Evolutionary conservation across 1,140 invertebrate species (phyloP).

Genomic region (Chironomus striatipennis): DNA sequence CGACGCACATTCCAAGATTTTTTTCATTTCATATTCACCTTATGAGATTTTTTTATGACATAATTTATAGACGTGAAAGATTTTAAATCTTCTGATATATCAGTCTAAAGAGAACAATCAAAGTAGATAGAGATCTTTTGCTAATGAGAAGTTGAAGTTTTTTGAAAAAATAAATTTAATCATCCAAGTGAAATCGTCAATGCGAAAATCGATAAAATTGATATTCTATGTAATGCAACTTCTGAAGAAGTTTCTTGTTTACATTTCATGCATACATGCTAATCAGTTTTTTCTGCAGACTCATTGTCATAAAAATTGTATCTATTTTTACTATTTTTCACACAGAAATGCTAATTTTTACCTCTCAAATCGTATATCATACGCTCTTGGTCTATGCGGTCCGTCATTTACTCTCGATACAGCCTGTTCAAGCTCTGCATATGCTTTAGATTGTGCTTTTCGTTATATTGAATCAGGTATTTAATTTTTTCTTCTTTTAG

Average conservation of each 20-base stretch:
- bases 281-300: conserved; percentile 61
- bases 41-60: too few species aligned
- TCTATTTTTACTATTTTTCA: neutral
- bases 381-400: conserved; percentile 57
- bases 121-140: too few species aligned
- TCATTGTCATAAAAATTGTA: conserved; percentile 26
- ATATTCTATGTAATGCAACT: neutral
- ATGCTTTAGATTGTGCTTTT: conserved; percentile 76
- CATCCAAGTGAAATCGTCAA: too few species aligned
- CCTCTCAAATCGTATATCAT: conserved; percentile 84
- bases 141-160: too few species aligned
- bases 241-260: conserved; percentile 57
- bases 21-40: too few species aligned
- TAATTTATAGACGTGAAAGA: too few species aligned
- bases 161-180: too few species aligned
- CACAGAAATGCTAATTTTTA: conserved; percentile 75
- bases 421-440: conserved; percentile 82
- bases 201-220: neutral
- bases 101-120: too few species aligned
- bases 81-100: too few species aligned
- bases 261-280: conserved; percentile 53
- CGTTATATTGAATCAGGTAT: conserved; percentile 30
- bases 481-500: conserved; percentile 47
- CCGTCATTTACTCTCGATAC: conserved; percentile 81
- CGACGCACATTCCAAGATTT: too few species aligned